phyloP scores from a whole-genome alignment of 2,113 vertebrate genomes.

The Ictidomys tridecemlineatus region DNA sequence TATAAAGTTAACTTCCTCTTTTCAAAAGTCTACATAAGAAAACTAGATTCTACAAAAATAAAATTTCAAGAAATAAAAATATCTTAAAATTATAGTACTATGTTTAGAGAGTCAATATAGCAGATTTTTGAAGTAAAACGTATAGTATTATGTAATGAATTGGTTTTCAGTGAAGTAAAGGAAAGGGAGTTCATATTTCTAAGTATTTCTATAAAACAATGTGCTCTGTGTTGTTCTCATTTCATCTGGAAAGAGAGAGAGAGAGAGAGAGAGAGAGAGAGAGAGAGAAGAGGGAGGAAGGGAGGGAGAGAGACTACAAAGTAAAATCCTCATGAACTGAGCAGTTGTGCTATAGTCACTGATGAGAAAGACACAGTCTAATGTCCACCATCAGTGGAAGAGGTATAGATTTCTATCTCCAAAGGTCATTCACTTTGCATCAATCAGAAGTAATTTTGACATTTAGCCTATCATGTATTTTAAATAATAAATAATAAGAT shows the following conservation, averaged over 20 bases:
- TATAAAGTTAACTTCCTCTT: not conserved
- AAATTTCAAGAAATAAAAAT: not conserved
- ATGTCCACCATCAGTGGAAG: not conserved
- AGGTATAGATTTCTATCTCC: not conserved
- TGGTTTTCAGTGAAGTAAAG: not conserved
- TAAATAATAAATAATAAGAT: not conserved
- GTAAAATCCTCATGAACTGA: not conserved
- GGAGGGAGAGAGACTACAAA: not conserved
- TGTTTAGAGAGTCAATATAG: not conserved
- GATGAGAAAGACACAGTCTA: not conserved
- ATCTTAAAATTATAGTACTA: not conserved
- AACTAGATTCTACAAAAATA: not conserved
- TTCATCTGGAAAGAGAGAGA: not conserved
- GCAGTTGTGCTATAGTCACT: not conserved
- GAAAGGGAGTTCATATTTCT: not conserved
- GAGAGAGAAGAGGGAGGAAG: not conserved
- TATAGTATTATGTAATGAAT: not conserved
- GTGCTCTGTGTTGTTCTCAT: not conserved
- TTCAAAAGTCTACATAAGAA: not conserved
- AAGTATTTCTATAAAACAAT: not conserved
- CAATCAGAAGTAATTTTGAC: not conserved
- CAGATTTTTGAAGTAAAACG: not conserved
- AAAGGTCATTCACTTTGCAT: not conserved
- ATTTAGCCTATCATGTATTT: constrained; percentile 43
- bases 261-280: too few relatives aligned